phyloP scores from a whole-genome alignment of 1,140 invertebrate species.

The Mya arenaria region DNA sequence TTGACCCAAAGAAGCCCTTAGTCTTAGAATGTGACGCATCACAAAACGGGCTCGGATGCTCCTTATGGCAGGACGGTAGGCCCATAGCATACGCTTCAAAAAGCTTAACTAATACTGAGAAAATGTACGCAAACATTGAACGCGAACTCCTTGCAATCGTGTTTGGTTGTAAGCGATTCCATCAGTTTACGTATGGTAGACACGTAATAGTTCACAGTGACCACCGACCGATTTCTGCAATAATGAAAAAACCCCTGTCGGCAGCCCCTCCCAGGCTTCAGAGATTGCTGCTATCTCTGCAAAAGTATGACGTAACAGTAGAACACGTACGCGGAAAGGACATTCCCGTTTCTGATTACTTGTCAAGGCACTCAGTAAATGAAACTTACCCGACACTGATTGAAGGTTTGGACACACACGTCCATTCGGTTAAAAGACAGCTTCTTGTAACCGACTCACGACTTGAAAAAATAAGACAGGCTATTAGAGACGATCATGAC shows the following conservation, averaged over 20 bases:
- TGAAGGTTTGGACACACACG: neutral
- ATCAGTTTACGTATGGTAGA: slow-evolving; percentile 76
- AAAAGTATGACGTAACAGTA: slow-evolving; percentile 75
- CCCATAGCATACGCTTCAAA: slow-evolving; percentile 46
- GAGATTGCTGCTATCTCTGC: slow-evolving; percentile 73
- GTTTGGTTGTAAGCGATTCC: slow-evolving; percentile 80
- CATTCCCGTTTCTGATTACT: slow-evolving; percentile 78
- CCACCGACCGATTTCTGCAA: slow-evolving; percentile 54
- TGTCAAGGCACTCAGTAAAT: slow-evolving; percentile 56
- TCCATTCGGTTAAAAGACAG: slow-evolving; percentile 9
- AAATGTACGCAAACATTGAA: slow-evolving; percentile 82
- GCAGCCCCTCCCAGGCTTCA: slow-evolving; percentile 51
- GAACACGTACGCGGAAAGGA: slow-evolving; percentile 75
- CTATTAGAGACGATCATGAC: neutral
- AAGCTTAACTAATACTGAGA: slow-evolving; percentile 77
- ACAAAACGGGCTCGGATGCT: slow-evolving; percentile 76
- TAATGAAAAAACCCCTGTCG: slow-evolving; percentile 54
- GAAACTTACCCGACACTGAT: slow-evolving; percentile 4
- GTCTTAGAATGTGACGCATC: slow-evolving; percentile 58
- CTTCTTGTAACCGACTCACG: neutral
- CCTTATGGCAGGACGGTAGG: slow-evolving; percentile 79
- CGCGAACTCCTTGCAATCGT: slow-evolving; percentile 82
- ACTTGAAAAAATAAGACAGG: neutral
- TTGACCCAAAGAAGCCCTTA: slow-evolving; percentile 46
- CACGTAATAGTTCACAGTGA: slow-evolving; percentile 57